phyloP scores from a whole-genome alignment of 2,113 vertebrate genomes.

The Brachyhypopomus occidentalis region DNA sequence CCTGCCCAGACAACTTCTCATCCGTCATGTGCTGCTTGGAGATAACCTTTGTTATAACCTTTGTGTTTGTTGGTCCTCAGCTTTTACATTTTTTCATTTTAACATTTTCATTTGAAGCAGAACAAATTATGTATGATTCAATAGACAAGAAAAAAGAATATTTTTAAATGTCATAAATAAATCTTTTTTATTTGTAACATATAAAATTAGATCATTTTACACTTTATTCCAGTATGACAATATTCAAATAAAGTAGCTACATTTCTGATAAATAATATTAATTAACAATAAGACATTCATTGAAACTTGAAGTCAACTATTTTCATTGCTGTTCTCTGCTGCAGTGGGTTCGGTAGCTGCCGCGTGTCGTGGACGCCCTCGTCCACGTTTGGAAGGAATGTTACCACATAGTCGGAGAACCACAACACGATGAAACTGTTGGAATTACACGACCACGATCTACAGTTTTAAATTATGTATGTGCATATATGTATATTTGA shows the following conservation, averaged over 20 bases:
- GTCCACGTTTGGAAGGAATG: conserved; percentile 84
- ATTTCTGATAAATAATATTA: conserved; percentile 97
- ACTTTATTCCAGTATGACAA: conserved; percentile 99
- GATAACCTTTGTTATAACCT: background rate
- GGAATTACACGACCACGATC: conserved; percentile 63
- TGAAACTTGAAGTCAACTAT: conserved; percentile 90
- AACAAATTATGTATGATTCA: background rate
- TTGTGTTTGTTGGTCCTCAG: too few relatives aligned
- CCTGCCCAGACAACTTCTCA: too few relatives aligned
- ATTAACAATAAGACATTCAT: conserved; percentile 82
- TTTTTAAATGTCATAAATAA: conserved; percentile 95
- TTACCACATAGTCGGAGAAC: conserved; percentile 73
- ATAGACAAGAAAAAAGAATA: conserved; percentile 3
- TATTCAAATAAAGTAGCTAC: conserved; percentile 89
- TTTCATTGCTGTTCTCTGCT: conserved; percentile 81
- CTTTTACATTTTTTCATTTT: too few relatives aligned
- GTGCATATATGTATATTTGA: conserved; percentile 65
- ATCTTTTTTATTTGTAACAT: conserved; percentile 94
- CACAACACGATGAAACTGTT: conserved; percentile 55
- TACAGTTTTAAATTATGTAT: conserved; percentile 62
- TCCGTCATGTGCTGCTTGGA: background rate
- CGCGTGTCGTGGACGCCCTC: conserved; percentile 84
- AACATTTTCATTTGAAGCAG: background rate
- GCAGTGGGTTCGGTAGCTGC: conserved; percentile 86
- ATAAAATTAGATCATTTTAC: conserved; percentile 99